A percentile compares a stretch with the other conserved stretches of the same genome.
Evolutionary conservation across 2,797 vertebrate species (phyloP).

Genomic region (Neomorphus geoffroyi): DNA sequence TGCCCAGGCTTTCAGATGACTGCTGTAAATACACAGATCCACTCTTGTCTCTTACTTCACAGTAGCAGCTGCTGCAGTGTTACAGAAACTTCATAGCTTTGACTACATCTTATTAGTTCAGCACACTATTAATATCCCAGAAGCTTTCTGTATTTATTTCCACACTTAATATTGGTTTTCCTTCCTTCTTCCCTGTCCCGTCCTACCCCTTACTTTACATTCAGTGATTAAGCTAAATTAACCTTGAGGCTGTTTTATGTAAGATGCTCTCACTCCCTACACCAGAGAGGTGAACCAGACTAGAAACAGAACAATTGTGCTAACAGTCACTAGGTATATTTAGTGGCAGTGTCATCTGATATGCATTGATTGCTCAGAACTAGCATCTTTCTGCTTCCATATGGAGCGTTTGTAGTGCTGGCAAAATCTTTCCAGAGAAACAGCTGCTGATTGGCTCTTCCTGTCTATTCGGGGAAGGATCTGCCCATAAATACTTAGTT

Average conservation of each 20-base stretch:
- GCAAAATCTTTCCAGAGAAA: constrained; percentile 62
- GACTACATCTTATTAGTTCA: constrained; percentile 69
- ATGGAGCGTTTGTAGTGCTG: constrained; percentile 24
- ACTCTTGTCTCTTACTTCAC: constrained; percentile 50
- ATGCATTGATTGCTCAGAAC: constrained; percentile 66
- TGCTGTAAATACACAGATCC: constrained; percentile 55
- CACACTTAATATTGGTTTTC: constrained; percentile 14
- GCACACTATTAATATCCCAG: constrained; percentile 65
- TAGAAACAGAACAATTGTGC: constrained; percentile 68
- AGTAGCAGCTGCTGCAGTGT: constrained; percentile 58
- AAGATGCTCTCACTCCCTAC: background rate
- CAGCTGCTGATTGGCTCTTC: constrained; percentile 52
- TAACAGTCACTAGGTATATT: constrained; percentile 75
- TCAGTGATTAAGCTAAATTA: background rate
- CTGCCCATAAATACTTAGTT: constrained; percentile 45
- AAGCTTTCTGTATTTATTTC: constrained; percentile 62
- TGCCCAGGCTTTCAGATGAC: constrained; percentile 40
- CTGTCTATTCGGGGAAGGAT: constrained; percentile 43
- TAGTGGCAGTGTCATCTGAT: constrained; percentile 60
- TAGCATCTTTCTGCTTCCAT: constrained; percentile 32
- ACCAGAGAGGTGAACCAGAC: constrained; percentile 47
- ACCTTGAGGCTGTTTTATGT: background rate
- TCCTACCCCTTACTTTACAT: background rate
- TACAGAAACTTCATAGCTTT: constrained; percentile 61
- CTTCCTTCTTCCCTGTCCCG: background rate